A percentile compares a stretch with the other conserved stretches of the same genome.
These are phyloP conservation scores for Manis javanica DNA, from an alignment of 2,797 vertebrate genomes.

Conservation along the genomic window DNA sequence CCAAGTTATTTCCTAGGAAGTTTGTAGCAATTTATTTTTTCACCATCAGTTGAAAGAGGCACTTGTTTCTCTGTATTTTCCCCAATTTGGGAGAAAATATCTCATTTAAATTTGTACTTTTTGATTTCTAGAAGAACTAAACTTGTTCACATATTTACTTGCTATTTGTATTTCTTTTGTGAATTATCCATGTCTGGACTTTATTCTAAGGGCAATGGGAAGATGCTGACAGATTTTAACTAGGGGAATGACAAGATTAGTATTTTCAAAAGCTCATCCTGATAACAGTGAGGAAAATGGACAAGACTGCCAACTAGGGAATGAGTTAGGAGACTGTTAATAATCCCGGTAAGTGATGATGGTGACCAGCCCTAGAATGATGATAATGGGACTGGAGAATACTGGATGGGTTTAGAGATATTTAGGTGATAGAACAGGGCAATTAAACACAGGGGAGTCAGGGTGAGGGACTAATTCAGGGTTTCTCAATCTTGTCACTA, in stretches of 20 bases:
- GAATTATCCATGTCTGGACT: neutral
- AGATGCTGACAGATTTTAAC: constrained; percentile 43
- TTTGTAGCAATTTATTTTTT: neutral
- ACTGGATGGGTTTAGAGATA: neutral
- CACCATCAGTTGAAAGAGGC: neutral
- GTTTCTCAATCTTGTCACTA: neutral
- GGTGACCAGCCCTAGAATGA: neutral
- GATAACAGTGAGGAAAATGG: neutral
- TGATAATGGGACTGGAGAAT: neutral
- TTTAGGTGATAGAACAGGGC: neutral
- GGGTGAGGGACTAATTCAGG: neutral
- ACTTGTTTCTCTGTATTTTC: neutral
- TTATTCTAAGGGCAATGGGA: neutral
- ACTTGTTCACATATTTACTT: constrained; percentile 15
- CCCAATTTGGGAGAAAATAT: neutral
- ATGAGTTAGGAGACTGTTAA: neutral
- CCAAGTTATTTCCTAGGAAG: neutral
- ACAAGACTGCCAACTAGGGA: neutral
- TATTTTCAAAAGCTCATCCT: neutral
- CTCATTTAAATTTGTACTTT: neutral
- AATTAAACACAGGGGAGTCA: neutral
- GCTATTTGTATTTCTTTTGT: constrained; percentile 4
- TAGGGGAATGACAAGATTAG: neutral
- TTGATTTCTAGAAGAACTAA: constrained; percentile 33
- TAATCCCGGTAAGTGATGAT: neutral